Conservation (phyloP, 92 coral and sea anemone genomes). For the Phymanthus crucifer region DNA sequence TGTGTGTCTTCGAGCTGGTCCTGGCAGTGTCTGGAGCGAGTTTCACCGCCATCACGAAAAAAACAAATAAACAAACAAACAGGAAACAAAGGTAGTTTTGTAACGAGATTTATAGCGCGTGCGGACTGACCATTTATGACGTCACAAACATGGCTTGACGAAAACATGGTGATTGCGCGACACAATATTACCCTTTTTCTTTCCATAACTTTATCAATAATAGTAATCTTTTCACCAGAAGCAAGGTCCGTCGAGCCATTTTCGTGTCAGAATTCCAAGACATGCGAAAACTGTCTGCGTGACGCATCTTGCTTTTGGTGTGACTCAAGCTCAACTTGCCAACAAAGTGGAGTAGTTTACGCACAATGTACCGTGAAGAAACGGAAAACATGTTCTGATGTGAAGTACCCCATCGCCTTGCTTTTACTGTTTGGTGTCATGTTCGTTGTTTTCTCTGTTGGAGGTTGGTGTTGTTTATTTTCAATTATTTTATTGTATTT, state of each 20-base stretch:
- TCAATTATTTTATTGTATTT: too few species aligned
- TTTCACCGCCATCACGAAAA: too few species aligned
- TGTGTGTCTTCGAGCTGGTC: too few species aligned
- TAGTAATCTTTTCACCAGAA: background rate
- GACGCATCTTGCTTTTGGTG: slow-evolving; percentile 54
- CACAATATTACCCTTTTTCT: background rate
- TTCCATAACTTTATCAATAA: background rate
- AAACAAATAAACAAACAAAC: too few species aligned
- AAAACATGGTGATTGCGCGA: background rate
- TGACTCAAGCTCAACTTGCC: slow-evolving; percentile 23
- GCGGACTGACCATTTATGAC: background rate
- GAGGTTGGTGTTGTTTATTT: slow-evolving; percentile 17
- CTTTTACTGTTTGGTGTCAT: slow-evolving; percentile 10
- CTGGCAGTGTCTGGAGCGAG: too few species aligned
- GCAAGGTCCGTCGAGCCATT: background rate
- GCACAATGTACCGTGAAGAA: slow-evolving; percentile 3
- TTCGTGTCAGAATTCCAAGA: slow-evolving; percentile 7
- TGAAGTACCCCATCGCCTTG: background rate
- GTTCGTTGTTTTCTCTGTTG: slow-evolving; percentile 23
- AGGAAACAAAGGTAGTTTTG: too few species aligned
- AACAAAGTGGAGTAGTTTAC: background rate
- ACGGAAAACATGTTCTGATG: slow-evolving; percentile 35
- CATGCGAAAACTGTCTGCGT: slow-evolving; percentile 40
- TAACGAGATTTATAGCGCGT: background rate
- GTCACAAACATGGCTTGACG: background rate